Evolutionary conservation across 2,888 invertebrate genomes (phyloP).

Genomic region (Hydroisotoma schaefferi): DNA sequence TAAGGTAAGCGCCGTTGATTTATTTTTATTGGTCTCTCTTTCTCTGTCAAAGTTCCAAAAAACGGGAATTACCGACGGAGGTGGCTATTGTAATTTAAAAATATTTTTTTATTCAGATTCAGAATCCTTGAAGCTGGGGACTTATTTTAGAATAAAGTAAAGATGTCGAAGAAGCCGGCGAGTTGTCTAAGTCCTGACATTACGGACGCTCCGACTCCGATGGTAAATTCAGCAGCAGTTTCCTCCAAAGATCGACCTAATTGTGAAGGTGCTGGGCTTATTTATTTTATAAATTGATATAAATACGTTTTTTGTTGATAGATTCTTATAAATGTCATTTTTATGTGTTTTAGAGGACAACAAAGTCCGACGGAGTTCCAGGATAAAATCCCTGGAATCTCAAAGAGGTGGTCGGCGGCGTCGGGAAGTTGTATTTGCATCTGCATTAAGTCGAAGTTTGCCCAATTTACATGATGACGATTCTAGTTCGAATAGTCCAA

Average conservation of each 20-base stretch:
- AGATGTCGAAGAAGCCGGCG: not conserved
- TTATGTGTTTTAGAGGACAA: constrained; percentile 26
- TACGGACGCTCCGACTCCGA: not conserved
- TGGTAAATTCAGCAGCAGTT: no score
- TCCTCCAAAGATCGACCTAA: no score
- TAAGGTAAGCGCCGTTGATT: no score
- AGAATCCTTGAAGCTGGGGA: no score
- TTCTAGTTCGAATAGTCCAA: constrained; percentile 30
- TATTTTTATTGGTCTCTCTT: no score
- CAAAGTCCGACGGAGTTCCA: constrained; percentile 43
- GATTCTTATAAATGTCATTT: not conserved
- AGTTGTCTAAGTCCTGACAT: constrained; percentile 11
- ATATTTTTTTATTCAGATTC: no score
- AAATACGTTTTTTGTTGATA: not conserved
- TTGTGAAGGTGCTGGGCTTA: not conserved
- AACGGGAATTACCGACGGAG: no score
- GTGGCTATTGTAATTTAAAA: no score
- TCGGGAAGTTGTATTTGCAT: constrained; percentile 43
- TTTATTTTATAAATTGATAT: not conserved
- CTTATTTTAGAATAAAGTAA: not conserved
- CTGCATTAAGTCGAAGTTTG: constrained; percentile 27
- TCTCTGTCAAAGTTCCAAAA: no score
- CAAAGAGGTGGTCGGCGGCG: constrained; percentile 34
- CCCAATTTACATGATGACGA: constrained; percentile 38
- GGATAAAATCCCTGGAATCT: constrained; percentile 44